Base-by-base conservation (phyloP, 2,797 vertebrate genomes). In the Gouania willdenowi region DNA sequence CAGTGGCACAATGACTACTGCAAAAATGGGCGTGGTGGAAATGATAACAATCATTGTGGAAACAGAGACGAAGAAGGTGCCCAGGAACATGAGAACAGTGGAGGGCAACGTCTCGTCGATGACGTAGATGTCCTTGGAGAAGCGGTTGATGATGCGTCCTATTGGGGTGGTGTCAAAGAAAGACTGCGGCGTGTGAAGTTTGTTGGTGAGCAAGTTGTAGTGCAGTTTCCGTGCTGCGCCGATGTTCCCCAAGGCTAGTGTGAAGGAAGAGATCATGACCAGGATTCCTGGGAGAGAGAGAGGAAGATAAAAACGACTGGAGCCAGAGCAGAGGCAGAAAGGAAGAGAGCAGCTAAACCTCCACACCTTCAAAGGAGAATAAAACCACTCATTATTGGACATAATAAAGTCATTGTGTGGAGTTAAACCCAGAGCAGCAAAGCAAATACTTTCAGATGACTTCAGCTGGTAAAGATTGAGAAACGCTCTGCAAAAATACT, bases 101-200 rank as follows among this genome's bases (percentile, higher is more conserved):
- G 87, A 69, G 0, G 92, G 91, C 26, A 99, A 90, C 3, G 90
- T 81, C 65, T 95, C 94, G 1, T 99, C 96, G 0, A 98, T 93
- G 68, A 96, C 30, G 0, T 90, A 91, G 68, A 98, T 86, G 79
- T 99, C 97, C 87, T 96, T 98, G 37, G 96, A 96, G 73, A 99
- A 98, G 67, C 93, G 92, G 83, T 98, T 98, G 89, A 99, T 92
- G 85, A 99, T 70, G 2, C 95, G 92, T 39, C 97, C 97, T 0
- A 89, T 89, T 0, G 97, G 97, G 0, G 96, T 99, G 32, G 94
- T 98, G 72, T 99, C 96, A 11, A 89, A 99, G 82, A 98, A 99
- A 63, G 93, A 91, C 89, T 97, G 94, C 0, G 94, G 94, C 0
- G 90, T 92, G 66, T 74, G 93, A 29, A 98, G 84, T 66, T 95